Evolutionary conservation across 1,140 invertebrate genomes (phyloP).

Genomic region (Trichonephila clavipes): DNA sequence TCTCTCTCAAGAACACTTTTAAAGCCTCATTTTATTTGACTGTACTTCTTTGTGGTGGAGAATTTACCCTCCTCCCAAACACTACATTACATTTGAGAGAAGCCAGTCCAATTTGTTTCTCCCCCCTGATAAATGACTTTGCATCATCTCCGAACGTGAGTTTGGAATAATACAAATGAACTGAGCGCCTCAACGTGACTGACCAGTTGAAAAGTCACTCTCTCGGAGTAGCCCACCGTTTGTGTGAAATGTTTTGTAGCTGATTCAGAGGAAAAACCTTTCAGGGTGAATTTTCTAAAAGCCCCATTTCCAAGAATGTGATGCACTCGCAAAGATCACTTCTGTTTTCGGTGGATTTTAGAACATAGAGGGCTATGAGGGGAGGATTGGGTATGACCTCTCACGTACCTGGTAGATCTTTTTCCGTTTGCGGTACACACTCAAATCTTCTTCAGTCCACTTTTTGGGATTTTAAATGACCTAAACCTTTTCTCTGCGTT

Average conservation of each 20-base stretch:
- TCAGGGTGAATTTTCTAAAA: conserved; percentile 23
- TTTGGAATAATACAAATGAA: conserved; percentile 31
- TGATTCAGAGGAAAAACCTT: conserved; percentile 10
- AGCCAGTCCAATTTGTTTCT: background rate
- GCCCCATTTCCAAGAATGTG: background rate
- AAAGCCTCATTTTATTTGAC: too few relatives aligned
- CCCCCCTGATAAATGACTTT: background rate
- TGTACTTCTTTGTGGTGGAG: too few relatives aligned
- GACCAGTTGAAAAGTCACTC: conserved; percentile 36
- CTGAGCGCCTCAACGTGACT: conserved; percentile 31
- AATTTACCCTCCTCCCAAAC: background rate
- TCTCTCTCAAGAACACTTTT: too few relatives aligned
- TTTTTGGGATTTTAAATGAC: background rate
- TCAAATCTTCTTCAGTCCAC: background rate
- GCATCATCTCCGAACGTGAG: conserved; percentile 22
- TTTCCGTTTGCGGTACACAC: background rate
- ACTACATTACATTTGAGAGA: background rate
- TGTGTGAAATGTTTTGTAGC: conserved; percentile 42
- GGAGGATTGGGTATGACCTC: background rate
- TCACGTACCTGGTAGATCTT: background rate
- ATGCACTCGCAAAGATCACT: background rate
- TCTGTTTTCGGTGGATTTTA: background rate
- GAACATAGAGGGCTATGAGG: background rate
- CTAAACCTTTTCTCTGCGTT: background rate
- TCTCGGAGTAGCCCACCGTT: background rate